Evolutionary conservation across 2,888 invertebrate genomes (phyloP).

Genomic region (Steinernema scapterisci): DNA sequence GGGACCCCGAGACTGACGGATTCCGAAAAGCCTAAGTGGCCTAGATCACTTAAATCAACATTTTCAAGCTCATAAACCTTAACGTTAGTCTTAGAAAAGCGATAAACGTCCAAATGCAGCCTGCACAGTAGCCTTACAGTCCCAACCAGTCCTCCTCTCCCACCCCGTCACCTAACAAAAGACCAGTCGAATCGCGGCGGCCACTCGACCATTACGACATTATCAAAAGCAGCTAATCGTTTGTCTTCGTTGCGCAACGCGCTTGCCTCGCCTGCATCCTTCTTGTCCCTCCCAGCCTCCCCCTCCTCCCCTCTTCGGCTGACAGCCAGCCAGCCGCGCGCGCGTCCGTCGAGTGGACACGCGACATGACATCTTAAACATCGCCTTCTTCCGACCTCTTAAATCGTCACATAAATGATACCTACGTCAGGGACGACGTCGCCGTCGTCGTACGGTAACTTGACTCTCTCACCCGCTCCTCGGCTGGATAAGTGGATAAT

Average conservation of each 20-base stretch:
- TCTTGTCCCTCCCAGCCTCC: not conserved
- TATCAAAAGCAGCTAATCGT: slow-evolving; percentile 17
- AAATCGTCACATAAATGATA: slow-evolving; percentile 20
- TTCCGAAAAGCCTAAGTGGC: no score
- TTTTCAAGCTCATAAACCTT: no score
- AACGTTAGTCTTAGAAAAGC: no score
- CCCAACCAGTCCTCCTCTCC: slow-evolving; percentile 11
- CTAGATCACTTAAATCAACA: no score
- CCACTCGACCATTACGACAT: slow-evolving; percentile 25
- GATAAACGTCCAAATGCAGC: no score
- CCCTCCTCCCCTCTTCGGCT: not conserved
- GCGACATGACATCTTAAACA: slow-evolving; percentile 20
- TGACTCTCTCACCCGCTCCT: no score
- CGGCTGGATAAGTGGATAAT: slow-evolving; percentile 19
- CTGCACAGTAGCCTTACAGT: not conserved
- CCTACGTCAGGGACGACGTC: not conserved
- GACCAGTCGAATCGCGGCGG: slow-evolving; percentile 14
- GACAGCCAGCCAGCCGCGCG: not conserved
- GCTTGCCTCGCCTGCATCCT: not conserved
- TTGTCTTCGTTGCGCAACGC: slow-evolving; percentile 25
- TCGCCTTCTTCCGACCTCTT: slow-evolving; percentile 21
- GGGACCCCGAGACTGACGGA: no score
- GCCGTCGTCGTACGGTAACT: slow-evolving; percentile 4
- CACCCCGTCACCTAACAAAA: not conserved
- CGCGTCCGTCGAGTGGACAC: slow-evolving; percentile 10